These are phyloP conservation scores for Drosophila tripunctata DNA, from an alignment of 2,888 invertebrate genomes.

Conservation along the genomic window DNA sequence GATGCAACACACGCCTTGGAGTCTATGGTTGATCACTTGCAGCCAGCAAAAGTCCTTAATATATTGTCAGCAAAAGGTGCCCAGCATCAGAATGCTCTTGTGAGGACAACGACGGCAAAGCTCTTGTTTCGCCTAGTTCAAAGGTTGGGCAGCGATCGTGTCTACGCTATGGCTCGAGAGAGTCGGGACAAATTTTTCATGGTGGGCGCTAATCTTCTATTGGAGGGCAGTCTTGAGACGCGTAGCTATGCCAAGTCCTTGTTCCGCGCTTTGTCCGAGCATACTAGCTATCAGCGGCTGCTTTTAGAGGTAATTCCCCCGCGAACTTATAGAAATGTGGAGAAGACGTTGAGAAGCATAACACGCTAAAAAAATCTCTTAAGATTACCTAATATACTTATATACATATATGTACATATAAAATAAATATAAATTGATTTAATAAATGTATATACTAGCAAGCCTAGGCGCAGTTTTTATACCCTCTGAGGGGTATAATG, in stretches of 20 bases:
- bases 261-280: slow-evolving; percentile 89
- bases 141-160: slow-evolving; percentile 89
- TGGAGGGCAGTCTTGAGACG: slow-evolving; percentile 94
- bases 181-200: slow-evolving; percentile 91
- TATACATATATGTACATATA: slow-evolving; percentile 16
- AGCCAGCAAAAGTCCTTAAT: slow-evolving; percentile 88
- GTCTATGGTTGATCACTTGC: slow-evolving; percentile 91
- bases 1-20: slow-evolving; percentile 92
- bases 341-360: slow-evolving; percentile 88
- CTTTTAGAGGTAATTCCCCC: slow-evolving; percentile 92
- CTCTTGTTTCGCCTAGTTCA: slow-evolving; percentile 90
- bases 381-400: neutral
- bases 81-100: slow-evolving; percentile 93
- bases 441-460: too few species aligned
- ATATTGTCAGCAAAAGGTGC: slow-evolving; percentile 89
- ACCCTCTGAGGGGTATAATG: too few species aligned
- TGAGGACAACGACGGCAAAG: slow-evolving; percentile 92
- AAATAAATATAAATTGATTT: slow-evolving; percentile 1
- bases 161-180: slow-evolving; percentile 90
- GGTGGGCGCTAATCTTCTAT: slow-evolving; percentile 92
- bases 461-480: too few species aligned
- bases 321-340: slow-evolving; percentile 91
- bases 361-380: slow-evolving; percentile 39
- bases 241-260: slow-evolving; percentile 92
- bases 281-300: slow-evolving; percentile 90